Conservation (phyloP, 1,140 invertebrate species). For the Penaeus vannamei region DNA sequence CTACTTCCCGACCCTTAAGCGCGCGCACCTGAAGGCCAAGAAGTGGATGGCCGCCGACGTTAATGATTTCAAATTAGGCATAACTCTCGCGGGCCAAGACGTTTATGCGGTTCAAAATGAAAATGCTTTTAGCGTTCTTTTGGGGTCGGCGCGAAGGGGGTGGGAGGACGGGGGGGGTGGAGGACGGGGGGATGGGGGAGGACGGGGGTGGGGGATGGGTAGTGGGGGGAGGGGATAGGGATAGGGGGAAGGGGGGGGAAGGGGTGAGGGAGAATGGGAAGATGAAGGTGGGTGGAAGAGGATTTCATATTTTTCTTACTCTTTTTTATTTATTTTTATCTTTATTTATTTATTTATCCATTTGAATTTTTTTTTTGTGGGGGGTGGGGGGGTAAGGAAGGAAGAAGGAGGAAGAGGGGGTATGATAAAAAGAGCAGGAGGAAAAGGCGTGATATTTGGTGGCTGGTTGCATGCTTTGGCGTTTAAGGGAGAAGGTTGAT, state of each 20-base stretch:
- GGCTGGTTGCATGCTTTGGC: no score
- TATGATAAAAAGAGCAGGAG: background rate
- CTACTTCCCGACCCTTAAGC: background rate
- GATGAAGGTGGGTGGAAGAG: background rate
- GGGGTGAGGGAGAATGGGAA: background rate
- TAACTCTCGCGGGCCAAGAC: background rate
- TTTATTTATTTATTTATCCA: no score
- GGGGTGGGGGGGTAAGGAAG: no score
- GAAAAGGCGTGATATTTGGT: background rate
- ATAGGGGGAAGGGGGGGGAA: no score
- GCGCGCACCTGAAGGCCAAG: background rate
- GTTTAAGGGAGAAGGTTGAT: no score
- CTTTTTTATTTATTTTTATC: no score
- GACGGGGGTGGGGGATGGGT: no score
- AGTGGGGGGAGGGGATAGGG: no score
- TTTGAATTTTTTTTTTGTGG: no score
- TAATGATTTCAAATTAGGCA: constrained; percentile 31
- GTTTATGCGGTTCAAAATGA: constrained; percentile 21
- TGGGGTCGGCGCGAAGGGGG: background rate
- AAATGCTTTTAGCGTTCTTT: background rate
- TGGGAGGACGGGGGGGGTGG: background rate
- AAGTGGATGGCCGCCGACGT: background rate
- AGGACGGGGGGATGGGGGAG: background rate
- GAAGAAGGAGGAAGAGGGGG: background rate
- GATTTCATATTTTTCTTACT: no score